Conservation (phyloP, 2,888 invertebrate species). For the Pterostichus madidus region DNA sequence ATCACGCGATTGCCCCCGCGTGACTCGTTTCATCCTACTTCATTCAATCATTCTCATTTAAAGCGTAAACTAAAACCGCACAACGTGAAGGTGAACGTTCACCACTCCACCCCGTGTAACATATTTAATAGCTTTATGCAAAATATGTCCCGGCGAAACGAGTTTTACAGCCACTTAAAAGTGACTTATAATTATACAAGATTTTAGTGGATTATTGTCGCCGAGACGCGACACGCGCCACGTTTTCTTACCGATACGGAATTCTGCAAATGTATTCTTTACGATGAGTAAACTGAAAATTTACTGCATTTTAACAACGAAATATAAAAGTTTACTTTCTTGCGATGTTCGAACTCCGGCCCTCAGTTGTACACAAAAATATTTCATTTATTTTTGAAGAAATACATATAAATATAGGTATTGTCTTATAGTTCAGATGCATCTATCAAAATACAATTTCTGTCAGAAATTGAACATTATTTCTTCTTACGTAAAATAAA, state of each 20-base stretch:
- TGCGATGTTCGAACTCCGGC: too few relatives aligned
- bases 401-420: too few relatives aligned
- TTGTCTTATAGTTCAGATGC: too few relatives aligned
- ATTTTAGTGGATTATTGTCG: slow-evolving; percentile 65
- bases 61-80: slow-evolving; percentile 62
- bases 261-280: not conserved
- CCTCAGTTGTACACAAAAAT: too few relatives aligned
- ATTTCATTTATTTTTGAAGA: too few relatives aligned
- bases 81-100: slow-evolving; percentile 17
- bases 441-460: too few relatives aligned
- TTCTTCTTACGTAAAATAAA: too few relatives aligned
- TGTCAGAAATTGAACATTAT: too few relatives aligned
- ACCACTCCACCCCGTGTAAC: slow-evolving; percentile 51
- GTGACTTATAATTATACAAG: slow-evolving; percentile 66
- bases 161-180: slow-evolving; percentile 65
- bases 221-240: slow-evolving; percentile 39
- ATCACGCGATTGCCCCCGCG: slow-evolving; percentile 60
- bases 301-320: too few relatives aligned
- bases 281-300: too few relatives aligned
- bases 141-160: slow-evolving; percentile 64
- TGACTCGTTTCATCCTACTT: slow-evolving; percentile 64
- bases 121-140: slow-evolving; percentile 67
- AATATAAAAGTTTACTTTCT: too few relatives aligned
- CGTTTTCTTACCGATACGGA: not conserved
- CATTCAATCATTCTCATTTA: slow-evolving; percentile 67